Percentiles rank a stretch among this genome's conserved stretches.
phyloP scores from a whole-genome alignment of 2,888 invertebrate species.

The Acrocyrtus sp. region DNA sequence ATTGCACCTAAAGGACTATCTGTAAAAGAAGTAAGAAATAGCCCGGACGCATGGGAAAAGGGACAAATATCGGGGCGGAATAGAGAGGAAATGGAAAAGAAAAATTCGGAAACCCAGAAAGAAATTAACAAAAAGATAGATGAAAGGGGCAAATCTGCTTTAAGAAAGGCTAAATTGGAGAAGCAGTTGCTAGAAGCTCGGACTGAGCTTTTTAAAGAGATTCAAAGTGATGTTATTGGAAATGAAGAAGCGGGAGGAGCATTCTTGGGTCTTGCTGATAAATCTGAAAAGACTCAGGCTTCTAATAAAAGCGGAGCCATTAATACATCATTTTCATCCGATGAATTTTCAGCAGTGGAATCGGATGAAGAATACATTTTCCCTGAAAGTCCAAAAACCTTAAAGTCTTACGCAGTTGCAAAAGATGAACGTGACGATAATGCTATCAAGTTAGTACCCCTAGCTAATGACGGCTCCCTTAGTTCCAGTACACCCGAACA shows the following conservation, averaged over 20 bases:
- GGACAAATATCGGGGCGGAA: too few relatives aligned
- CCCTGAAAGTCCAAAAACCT: too few relatives aligned
- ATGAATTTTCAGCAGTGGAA: slow-evolving; percentile 34
- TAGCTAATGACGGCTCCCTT: too few relatives aligned
- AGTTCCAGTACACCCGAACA: too few relatives aligned
- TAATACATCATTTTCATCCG: slow-evolving; percentile 27
- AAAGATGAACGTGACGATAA: too few relatives aligned
- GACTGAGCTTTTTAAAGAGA: slow-evolving; percentile 19
- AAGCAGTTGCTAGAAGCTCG: slow-evolving; percentile 10
- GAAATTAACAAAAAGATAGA: slow-evolving; percentile 16
- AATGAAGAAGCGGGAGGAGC: not conserved
- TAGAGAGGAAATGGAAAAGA: slow-evolving; percentile 15
- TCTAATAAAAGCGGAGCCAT: too few relatives aligned
- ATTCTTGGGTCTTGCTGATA: not conserved
- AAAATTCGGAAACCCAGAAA: not conserved
- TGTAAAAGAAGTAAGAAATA: slow-evolving; percentile 19
- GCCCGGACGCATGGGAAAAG: slow-evolving; percentile 43
- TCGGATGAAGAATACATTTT: slow-evolving; percentile 28
- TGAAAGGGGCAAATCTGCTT: slow-evolving; percentile 25
- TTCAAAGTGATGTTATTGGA: slow-evolving; percentile 8
- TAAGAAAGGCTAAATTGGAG: slow-evolving; percentile 34
- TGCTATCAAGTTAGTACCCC: too few relatives aligned
- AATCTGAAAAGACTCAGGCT: not conserved
- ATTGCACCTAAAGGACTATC: slow-evolving; percentile 36
- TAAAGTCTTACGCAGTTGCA: too few relatives aligned